These are phyloP conservation scores for Tetropium fuscum DNA, from an alignment of 2,888 invertebrate genomes.

Conservation along the genomic window DNA sequence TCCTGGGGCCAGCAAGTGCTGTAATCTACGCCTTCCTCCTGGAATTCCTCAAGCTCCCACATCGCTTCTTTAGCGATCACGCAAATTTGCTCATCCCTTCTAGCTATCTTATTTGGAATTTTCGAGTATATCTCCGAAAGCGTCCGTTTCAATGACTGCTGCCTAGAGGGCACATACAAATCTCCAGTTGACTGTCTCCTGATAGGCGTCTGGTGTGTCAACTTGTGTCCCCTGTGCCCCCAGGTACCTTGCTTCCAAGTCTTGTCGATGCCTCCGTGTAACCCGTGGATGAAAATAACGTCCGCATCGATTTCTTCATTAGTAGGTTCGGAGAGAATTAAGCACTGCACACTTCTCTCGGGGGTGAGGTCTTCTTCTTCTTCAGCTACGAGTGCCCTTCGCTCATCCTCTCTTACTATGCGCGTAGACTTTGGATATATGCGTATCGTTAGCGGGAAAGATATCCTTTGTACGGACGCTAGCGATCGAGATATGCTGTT, in stretches of 20 bases:
- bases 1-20: constrained; percentile 87
- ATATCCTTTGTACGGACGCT: constrained; percentile 61
- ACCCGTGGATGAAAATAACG: constrained; percentile 86
- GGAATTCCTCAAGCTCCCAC: constrained; percentile 42
- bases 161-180: constrained; percentile 49
- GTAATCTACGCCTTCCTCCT: constrained; percentile 58
- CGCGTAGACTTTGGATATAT: too few relatives aligned
- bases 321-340: constrained; percentile 59
- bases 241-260: constrained; percentile 87
- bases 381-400: constrained; percentile 21
- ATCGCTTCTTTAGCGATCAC: constrained; percentile 36
- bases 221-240: constrained; percentile 63
- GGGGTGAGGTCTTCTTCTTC: constrained; percentile 24
- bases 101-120: constrained; percentile 53
- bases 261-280: constrained; percentile 81
- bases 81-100: constrained; percentile 42
- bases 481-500: constrained; percentile 62
- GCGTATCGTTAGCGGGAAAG: constrained; percentile 47
- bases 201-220: constrained; percentile 56
- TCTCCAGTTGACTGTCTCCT: constrained; percentile 52
- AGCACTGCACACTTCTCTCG: constrained; percentile 60
- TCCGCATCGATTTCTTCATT: constrained; percentile 68
- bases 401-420: constrained; percentile 30
- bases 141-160: constrained; percentile 52
- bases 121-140: constrained; percentile 50